phyloP scores from a whole-genome alignment of 2,888 invertebrate genomes.

The Drosophila pseudotakahashii region DNA sequence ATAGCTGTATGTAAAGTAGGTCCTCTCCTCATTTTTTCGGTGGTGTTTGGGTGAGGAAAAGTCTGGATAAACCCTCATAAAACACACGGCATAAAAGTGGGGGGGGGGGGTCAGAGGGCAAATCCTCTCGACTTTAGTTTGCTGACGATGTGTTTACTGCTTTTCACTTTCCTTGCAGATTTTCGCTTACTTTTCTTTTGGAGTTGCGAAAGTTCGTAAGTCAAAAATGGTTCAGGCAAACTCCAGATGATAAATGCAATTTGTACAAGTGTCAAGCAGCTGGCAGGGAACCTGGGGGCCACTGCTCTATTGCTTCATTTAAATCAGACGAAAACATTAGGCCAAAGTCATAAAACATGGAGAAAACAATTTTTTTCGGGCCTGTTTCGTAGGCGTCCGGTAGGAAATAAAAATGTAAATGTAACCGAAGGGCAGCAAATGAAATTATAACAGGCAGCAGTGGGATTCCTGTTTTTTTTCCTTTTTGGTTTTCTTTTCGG shows the following conservation, averaged over 20 bases:
- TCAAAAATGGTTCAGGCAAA: not conserved
- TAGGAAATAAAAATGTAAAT: conserved; percentile 77
- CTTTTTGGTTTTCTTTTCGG: not conserved
- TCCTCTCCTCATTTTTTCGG: not conserved
- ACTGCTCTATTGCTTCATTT: conserved; percentile 36
- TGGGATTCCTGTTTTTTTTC: not conserved
- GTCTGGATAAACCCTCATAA: conserved; percentile 63
- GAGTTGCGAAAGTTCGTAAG: not conserved
- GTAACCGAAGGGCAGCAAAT: conserved; percentile 63
- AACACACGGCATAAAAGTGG: conserved; percentile 55
- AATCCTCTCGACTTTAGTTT: conserved; percentile 31
- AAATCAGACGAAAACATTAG: conserved; percentile 59
- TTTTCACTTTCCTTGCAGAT: not conserved
- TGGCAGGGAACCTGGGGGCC: conserved; percentile 30
- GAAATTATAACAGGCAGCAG: conserved; percentile 65
- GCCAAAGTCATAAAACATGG: conserved; percentile 51
- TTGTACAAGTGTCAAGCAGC: conserved; percentile 66
- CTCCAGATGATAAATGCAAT: conserved; percentile 56
- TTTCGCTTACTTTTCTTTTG: not conserved
- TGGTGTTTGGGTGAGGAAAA: conserved; percentile 43
- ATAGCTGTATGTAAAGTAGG: not conserved
- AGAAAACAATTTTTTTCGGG: conserved; percentile 9
- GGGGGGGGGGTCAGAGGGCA: not conserved
- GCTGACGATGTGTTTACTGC: conserved; percentile 53
- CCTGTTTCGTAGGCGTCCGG: conserved; percentile 48